Conservation (phyloP, 2,113 vertebrate species). For the Centrocercus urophasianus region DNA sequence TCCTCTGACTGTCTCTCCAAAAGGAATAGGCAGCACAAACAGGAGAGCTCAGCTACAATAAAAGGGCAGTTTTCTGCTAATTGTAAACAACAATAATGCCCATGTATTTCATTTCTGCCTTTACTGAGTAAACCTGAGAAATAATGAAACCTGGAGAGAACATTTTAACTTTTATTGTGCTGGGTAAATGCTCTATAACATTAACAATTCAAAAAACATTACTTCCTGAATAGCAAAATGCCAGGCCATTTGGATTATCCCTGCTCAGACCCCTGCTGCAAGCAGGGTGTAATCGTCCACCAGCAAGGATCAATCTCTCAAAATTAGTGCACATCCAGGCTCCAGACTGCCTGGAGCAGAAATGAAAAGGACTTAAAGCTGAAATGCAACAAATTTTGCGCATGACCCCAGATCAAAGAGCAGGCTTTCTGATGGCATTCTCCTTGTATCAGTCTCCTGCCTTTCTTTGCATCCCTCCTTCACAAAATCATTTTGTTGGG, state of each 20-base stretch:
- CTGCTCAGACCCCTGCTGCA: slow-evolving; percentile 52
- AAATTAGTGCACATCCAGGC: slow-evolving; percentile 65
- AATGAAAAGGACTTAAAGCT: background rate
- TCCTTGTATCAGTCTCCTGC: background rate
- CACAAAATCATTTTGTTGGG: background rate
- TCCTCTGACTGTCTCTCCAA: background rate
- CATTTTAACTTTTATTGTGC: slow-evolving; percentile 35
- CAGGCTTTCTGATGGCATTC: background rate
- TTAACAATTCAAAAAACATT: slow-evolving; percentile 65
- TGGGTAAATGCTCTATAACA: slow-evolving; percentile 56
- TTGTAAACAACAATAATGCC: background rate
- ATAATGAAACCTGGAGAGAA: slow-evolving; percentile 34
- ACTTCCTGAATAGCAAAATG: slow-evolving; percentile 49
- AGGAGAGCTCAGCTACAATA: background rate
- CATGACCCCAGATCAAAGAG: slow-evolving; percentile 36
- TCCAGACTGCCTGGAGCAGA: slow-evolving; percentile 41
- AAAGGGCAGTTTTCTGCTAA: slow-evolving; percentile 19
- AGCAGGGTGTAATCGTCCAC: slow-evolving; percentile 65
- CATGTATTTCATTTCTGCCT: background rate
- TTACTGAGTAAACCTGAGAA: slow-evolving; percentile 27
- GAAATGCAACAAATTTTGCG: slow-evolving; percentile 6
- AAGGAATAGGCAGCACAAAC: background rate
- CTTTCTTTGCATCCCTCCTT: background rate
- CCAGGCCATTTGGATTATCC: slow-evolving; percentile 61
- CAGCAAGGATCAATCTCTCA: slow-evolving; percentile 65